phyloP scores from a whole-genome alignment of 2,797 vertebrate genomes.

The Hypotaenidia philippensis region DNA sequence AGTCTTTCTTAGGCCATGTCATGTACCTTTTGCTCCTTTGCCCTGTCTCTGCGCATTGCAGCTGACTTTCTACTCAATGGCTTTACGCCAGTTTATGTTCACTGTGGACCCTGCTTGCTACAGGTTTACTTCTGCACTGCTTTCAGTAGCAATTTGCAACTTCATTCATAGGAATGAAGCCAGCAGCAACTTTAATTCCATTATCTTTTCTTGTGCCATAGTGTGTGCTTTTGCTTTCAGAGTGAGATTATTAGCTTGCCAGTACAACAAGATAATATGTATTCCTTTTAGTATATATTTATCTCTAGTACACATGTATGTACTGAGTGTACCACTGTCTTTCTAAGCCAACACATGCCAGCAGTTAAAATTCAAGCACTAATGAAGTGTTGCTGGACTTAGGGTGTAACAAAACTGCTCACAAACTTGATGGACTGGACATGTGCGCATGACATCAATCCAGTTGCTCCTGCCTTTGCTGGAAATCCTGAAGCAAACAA shows the following conservation, averaged over 20 bases:
- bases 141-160: background rate
- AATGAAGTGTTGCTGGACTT: background rate
- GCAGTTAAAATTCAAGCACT: background rate
- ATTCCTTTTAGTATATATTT: background rate
- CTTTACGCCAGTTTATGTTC: background rate
- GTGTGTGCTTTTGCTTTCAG: background rate
- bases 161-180: constrained; percentile 14
- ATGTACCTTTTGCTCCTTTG: background rate
- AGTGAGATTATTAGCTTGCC: background rate
- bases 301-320: background rate
- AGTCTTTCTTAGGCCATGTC: background rate
- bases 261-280: background rate
- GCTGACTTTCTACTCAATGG: background rate
- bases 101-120: background rate
- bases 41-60: background rate
- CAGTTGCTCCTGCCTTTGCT: background rate
- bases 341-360: background rate
- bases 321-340: background rate
- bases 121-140: background rate
- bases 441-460: background rate
- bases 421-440: background rate
- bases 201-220: background rate
- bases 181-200: background rate
- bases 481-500: background rate
- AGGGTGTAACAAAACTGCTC: background rate